Conservation (phyloP, 2,797 vertebrate species). For the Squalus acanthias region DNA sequence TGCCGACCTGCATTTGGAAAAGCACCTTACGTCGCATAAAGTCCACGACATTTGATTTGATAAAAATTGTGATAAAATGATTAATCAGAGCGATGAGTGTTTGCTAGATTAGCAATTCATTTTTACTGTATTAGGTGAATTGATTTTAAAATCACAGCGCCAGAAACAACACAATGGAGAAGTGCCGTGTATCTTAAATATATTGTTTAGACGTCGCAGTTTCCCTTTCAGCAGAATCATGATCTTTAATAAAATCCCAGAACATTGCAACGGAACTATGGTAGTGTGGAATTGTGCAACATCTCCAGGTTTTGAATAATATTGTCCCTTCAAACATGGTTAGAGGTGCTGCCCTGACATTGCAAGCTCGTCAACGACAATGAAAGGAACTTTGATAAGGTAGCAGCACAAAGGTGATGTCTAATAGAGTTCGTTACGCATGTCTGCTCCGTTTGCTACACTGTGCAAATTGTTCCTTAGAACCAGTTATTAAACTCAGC, state of each 20-base stretch:
- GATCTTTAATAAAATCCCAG: not conserved
- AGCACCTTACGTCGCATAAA: not conserved
- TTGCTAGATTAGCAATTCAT: not conserved
- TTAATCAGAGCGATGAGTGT: not conserved
- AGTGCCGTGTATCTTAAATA: not conserved
- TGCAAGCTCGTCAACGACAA: not conserved
- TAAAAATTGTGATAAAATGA: not conserved
- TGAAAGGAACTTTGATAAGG: constrained; percentile 9
- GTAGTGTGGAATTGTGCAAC: not conserved
- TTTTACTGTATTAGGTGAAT: constrained; percentile 4
- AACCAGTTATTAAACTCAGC: not conserved
- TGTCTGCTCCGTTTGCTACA: not conserved
- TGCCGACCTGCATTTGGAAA: not conserved
- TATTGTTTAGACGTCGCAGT: not conserved
- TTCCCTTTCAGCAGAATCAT: not conserved
- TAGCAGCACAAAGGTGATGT: not conserved
- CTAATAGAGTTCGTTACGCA: not conserved
- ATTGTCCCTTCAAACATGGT: not conserved
- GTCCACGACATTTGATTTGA: not conserved
- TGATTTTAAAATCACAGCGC: not conserved
- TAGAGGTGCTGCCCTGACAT: not conserved
- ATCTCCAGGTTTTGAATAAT: not conserved
- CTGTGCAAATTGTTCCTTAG: not conserved
- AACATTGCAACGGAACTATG: too few species aligned
- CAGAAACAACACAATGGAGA: not conserved